Percentiles rank a stretch among this genome's conserved stretches.
Conservation (phyloP, 2,888 invertebrate genomes). For the Clusia tigrina region DNA sequence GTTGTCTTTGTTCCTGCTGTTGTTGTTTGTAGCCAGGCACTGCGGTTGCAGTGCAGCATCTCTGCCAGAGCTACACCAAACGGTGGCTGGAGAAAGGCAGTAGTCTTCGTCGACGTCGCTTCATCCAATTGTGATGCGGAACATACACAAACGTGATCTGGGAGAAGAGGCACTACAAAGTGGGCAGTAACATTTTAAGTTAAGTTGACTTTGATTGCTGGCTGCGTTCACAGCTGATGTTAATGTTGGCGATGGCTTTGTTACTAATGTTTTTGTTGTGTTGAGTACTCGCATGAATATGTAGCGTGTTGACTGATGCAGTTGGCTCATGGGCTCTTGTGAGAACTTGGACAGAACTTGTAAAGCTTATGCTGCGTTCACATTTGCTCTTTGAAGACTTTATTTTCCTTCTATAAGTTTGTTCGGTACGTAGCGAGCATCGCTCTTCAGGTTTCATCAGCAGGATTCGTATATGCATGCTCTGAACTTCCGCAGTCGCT, state of each 20-base stretch:
- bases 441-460: neutral
- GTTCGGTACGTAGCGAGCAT: no score
- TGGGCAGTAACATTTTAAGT: constrained; percentile 12
- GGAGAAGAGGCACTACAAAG: constrained; percentile 35
- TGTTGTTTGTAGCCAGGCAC: constrained; percentile 7
- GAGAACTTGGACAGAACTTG: constrained; percentile 34
- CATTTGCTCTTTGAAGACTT: neutral
- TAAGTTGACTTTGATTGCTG: constrained; percentile 31
- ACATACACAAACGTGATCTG: constrained; percentile 58
- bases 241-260: constrained; percentile 18
- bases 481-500: constrained; percentile 3
- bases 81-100: constrained; percentile 20
- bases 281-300: constrained; percentile 6
- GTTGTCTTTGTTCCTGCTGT: constrained; percentile 12
- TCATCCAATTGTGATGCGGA: constrained; percentile 50
- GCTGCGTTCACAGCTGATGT: constrained; percentile 28
- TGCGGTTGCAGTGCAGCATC: constrained; percentile 9
- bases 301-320: constrained; percentile 9
- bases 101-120: constrained; percentile 43
- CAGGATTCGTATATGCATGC: neutral
- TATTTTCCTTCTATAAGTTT: neutral
- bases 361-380: constrained; percentile 12
- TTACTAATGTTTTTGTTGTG: constrained; percentile 15
- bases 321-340: no score
- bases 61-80: constrained; percentile 12